Evolutionary conservation across 2,113 vertebrate species (phyloP).

Genomic region (Nansenia antarctica): DNA sequence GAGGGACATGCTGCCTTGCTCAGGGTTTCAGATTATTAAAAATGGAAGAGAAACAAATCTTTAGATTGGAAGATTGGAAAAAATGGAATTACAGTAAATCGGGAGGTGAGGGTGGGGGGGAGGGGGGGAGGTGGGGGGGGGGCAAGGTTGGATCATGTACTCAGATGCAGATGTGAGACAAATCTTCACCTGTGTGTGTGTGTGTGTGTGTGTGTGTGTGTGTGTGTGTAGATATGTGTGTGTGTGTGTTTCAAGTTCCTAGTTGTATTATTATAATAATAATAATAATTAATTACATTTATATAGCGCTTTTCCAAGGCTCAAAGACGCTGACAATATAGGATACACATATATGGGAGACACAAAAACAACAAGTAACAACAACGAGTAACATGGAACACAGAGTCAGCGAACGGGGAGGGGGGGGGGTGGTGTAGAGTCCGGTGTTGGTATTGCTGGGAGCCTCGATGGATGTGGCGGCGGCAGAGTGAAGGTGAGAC

Average conservation of each 20-base stretch:
- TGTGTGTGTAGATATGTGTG: neutral
- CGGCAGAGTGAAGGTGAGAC: too few relatives aligned
- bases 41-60: conserved; percentile 74
- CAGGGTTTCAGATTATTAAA: conserved; percentile 71
- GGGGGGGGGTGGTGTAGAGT: too few relatives aligned
- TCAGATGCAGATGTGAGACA: conserved; percentile 66
- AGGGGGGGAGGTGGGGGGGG: conserved; percentile 21
- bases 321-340: too few relatives aligned
- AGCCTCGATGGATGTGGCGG: too few relatives aligned
- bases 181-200: conserved; percentile 55
- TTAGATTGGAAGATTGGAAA: conserved; percentile 75
- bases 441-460: too few relatives aligned
- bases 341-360: too few relatives aligned
- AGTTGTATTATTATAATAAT: too few relatives aligned
- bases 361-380: too few relatives aligned
- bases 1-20: conserved; percentile 60
- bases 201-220: neutral
- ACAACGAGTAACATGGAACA: too few relatives aligned
- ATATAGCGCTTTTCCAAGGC: too few relatives aligned
- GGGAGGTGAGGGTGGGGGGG: conserved; percentile 55
- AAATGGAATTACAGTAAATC: conserved; percentile 77
- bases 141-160: conserved; percentile 75
- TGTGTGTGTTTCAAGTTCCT: conserved; percentile 13
- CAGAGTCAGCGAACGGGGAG: too few relatives aligned
- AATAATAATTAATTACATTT: too few relatives aligned